Conservation (phyloP, 2,888 invertebrate genomes). For the Seira sanloemensis region DNA sequence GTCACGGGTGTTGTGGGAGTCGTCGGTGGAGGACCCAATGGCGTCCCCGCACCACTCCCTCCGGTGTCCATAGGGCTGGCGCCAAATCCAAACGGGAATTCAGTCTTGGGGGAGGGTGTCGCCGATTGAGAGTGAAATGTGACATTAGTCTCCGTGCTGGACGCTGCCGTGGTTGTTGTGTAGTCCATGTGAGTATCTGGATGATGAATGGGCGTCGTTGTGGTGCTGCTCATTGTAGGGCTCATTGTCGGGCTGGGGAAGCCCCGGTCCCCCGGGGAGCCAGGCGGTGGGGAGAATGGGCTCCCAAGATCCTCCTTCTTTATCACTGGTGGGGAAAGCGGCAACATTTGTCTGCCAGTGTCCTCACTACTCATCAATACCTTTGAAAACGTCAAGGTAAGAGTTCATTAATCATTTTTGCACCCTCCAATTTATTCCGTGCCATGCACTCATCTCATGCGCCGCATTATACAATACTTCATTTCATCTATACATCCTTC, state of each 20-base stretch:
- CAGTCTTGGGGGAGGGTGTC: constrained; percentile 67
- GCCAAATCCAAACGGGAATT: constrained; percentile 59
- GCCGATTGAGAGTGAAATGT: constrained; percentile 40
- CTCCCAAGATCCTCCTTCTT: constrained; percentile 68
- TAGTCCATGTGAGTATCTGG: constrained; percentile 57
- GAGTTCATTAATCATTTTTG: neutral
- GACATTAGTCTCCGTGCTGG: constrained; percentile 60
- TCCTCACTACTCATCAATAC: constrained; percentile 62
- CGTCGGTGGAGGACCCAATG: constrained; percentile 25
- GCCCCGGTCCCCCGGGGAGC: constrained; percentile 61
- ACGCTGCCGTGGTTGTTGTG: constrained; percentile 63
- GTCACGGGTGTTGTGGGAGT: constrained; percentile 39
- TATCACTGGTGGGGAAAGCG: constrained; percentile 69
- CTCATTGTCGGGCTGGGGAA: constrained; percentile 71
- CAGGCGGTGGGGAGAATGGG: constrained; percentile 58
- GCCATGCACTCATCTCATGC: too few relatives aligned
- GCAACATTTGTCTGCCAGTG: constrained; percentile 60
- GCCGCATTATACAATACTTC: too few relatives aligned
- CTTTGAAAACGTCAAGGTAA: constrained; percentile 24
- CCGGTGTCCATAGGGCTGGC: constrained; percentile 29
- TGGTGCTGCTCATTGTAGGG: constrained; percentile 68
- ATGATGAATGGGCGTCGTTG: constrained; percentile 63
- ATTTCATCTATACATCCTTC: too few relatives aligned
- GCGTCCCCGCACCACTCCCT: constrained; percentile 39
- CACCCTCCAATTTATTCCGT: neutral